Conservation (phyloP, 2,113 vertebrate genomes). For the Xiphophorus couchianus region DNA sequence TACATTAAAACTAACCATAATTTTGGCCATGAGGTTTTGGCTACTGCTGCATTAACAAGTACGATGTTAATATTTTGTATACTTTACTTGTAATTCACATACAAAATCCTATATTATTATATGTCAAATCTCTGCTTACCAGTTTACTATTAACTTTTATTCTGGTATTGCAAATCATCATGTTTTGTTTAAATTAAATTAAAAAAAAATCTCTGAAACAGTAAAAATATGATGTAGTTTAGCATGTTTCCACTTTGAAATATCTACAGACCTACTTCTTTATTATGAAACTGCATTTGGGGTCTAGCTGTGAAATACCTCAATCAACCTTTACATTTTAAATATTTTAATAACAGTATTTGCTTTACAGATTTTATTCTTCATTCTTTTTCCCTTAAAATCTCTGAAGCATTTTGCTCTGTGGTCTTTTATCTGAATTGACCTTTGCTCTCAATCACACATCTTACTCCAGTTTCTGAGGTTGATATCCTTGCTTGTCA, state of each 20-base stretch:
- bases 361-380: neutral
- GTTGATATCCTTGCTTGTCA: constrained; percentile 60
- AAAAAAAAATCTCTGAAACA: neutral
- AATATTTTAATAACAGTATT: neutral
- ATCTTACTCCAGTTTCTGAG: constrained; percentile 30
- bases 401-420: constrained; percentile 5
- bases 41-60: neutral
- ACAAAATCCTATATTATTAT: too few relatives aligned
- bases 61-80: neutral
- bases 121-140: too few relatives aligned
- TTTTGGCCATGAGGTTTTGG: neutral
- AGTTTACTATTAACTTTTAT: too few relatives aligned
- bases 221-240: neutral
- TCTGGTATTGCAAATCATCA: too few relatives aligned
- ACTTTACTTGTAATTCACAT: too few relatives aligned
- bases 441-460: constrained; percentile 54
- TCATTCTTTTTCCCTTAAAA: constrained; percentile 27
- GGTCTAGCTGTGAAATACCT: neutral
- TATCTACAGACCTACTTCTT: neutral
- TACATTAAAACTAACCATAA: too few relatives aligned
- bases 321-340: neutral
- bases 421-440: constrained; percentile 28
- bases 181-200: too few relatives aligned
- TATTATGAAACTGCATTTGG: neutral
- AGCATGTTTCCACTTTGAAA: neutral